Base-by-base conservation (phyloP, 2,888 invertebrate genomes). In the Pyrrhosoma nymphula region DNA sequence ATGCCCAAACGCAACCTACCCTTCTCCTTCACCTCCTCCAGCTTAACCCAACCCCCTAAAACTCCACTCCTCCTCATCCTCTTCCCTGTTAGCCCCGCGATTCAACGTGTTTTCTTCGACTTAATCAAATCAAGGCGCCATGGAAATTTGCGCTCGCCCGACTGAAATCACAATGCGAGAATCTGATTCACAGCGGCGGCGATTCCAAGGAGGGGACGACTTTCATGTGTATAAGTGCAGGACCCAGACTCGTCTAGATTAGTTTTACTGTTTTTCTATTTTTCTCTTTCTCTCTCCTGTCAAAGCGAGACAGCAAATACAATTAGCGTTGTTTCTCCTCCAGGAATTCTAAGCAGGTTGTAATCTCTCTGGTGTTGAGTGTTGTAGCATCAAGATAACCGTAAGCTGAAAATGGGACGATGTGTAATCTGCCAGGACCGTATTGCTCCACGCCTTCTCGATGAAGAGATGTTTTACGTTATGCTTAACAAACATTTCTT, bases 111-210 rank as follows among this genome's bases (percentile, higher is more conserved):
- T 82, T 82, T 82, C 82, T 82, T 82, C 82, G 82, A 30, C 82
- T 82, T 82, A 82, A 82, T 82, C 82, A 82, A 82, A 82, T 82
- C 82, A 82, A 82, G 82, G 82, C 82, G 26, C 82, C 82, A 82
- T 82, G 82, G 82, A 82, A 82, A 82, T 82, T 82, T 82, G 23
- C 82, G 82, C 82, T 18, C 82, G 82, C 82, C 35, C 82, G 82
- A 82, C 82, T 82, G 82, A 82, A 82, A 82, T 82, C 82, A 82
- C 82, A 82, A 82, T 82, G 82, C 26, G 82, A 82, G 82, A 82
- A 35, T 82, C 82, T 35, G 82, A 82, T 82, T 30, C 82, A 82
- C 14, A 35, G 82, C 82, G 82, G 30, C 60, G 60, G 60, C 60
- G 60, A 60, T 60, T 60, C 60, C 20, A 20, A 60, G 12, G 16